Percentiles rank a stretch among this genome's conserved stretches.
Evolutionary conservation across 2,888 invertebrate genomes (phyloP).

Genomic region (Belgica antarctica): DNA sequence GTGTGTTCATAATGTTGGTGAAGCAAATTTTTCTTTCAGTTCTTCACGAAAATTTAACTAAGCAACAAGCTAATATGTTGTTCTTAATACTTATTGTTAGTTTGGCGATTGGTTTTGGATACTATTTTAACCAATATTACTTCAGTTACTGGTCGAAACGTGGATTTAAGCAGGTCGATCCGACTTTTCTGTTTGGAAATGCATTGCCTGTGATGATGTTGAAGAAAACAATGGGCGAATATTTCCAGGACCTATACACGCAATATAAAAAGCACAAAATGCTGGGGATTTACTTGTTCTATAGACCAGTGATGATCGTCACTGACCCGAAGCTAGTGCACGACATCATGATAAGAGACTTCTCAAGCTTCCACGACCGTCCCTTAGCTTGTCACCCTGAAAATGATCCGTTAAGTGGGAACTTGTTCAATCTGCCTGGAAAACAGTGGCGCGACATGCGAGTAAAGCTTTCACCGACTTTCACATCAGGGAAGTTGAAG

Average conservation of each 20-base stretch:
- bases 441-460: constrained; percentile 62
- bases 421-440: constrained; percentile 60
- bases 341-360: constrained; percentile 60
- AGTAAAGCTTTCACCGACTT: constrained; percentile 61
- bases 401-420: constrained; percentile 59
- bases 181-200: constrained; percentile 2
- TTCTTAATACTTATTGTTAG: not conserved
- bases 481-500: constrained; percentile 63
- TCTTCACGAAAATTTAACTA: not conserved
- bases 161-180: not conserved
- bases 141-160: constrained; percentile 25
- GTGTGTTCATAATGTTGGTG: too few species aligned
- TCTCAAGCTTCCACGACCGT: constrained; percentile 61
- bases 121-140: constrained; percentile 10
- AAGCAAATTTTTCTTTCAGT: not conserved
- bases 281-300: constrained; percentile 60
- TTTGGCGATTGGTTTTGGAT: not conserved
- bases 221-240: not conserved
- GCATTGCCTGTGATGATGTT: not conserved
- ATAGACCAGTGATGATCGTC: constrained; percentile 59
- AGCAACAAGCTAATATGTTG: not conserved
- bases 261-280: constrained; percentile 56
- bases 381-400: constrained; percentile 59
- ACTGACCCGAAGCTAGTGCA: constrained; percentile 62
- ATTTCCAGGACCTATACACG: constrained; percentile 59